Evolutionary conservation across 2,888 invertebrate genomes (phyloP).

Genomic region (Drosophila antonietae): DNA sequence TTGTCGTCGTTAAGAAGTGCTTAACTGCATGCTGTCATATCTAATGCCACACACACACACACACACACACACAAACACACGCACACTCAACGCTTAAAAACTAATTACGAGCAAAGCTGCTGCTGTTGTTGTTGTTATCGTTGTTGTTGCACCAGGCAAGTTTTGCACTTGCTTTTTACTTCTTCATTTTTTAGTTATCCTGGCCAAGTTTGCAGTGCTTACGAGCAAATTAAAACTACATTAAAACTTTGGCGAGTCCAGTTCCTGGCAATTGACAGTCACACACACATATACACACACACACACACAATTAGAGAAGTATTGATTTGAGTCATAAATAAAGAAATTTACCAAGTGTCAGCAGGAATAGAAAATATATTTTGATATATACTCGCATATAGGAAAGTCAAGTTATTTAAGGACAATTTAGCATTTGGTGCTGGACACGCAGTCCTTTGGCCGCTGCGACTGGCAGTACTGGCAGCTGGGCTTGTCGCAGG

Average conservation of each 20-base stretch:
- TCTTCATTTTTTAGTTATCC: conserved; percentile 16
- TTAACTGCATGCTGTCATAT: conserved; percentile 79
- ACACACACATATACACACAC: conserved; percentile 6
- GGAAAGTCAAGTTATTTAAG: background rate
- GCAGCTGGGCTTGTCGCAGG: background rate
- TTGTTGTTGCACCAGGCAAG: conserved; percentile 7
- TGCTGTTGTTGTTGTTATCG: conserved; percentile 21
- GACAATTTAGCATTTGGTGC: background rate
- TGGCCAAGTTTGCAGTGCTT: conserved; percentile 69
- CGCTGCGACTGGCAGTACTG: background rate
- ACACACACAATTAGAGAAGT: conserved; percentile 20
- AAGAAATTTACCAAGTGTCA: background rate
- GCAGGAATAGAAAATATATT: conserved; percentile 22
- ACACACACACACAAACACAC: conserved; percentile 25
- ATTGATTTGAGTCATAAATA: conserved; percentile 44
- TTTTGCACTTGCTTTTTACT: background rate
- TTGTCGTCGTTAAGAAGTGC: conserved; percentile 71
- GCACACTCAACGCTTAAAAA: conserved; percentile 65
- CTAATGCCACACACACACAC: conserved; percentile 54
- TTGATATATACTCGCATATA: background rate
- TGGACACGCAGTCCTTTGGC: background rate
- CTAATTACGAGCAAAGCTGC: conserved; percentile 73
- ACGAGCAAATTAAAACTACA: conserved; percentile 80
- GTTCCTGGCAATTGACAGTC: conserved; percentile 65
- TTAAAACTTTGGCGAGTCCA: conserved; percentile 72